Percentiles rank a stretch among this genome's conserved stretches.
Conservation (phyloP, 2,888 invertebrate species). For the Branchipolynoe longqiensis region DNA sequence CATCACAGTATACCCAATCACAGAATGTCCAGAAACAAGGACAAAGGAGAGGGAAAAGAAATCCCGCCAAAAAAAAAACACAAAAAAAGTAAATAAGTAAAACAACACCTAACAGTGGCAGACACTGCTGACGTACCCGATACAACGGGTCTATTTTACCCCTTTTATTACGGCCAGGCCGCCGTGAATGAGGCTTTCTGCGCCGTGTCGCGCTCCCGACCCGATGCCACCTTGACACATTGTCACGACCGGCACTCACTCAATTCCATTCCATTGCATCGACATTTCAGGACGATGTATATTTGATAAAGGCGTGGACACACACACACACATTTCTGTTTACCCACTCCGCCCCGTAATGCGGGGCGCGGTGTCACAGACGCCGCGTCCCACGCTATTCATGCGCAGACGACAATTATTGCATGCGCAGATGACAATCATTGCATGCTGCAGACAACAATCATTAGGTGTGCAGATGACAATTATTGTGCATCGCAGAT, state of each 20-base stretch:
- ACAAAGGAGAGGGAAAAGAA: no score
- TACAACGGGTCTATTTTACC: constrained; percentile 7
- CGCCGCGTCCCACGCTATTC: constrained; percentile 4
- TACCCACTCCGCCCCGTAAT: constrained; percentile 41
- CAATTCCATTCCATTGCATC: constrained; percentile 55
- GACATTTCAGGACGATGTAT: constrained; percentile 21
- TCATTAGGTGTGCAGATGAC: no score
- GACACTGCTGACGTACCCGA: not conserved
- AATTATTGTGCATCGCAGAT: no score
- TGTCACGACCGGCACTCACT: constrained; percentile 35
- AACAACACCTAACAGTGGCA: not conserved
- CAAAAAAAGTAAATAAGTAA: not conserved
- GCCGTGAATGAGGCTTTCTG: constrained; percentile 22
- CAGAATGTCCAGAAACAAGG: no score
- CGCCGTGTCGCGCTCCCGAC: not conserved
- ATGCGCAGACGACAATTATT: not conserved
- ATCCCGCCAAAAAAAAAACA: not conserved
- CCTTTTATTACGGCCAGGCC: constrained; percentile 13
- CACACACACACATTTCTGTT: constrained; percentile 21
- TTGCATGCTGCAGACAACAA: not conserved
- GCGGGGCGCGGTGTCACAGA: no score
- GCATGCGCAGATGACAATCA: constrained; percentile 15
- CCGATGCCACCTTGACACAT: not conserved
- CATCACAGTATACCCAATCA: no score
- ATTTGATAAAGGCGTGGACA: constrained; percentile 42